Evolutionary conservation across 92 coral and sea anemone species (phyloP), one percentile per base, ranked within the genome.

Genomic region (Porites lobata): DNA sequence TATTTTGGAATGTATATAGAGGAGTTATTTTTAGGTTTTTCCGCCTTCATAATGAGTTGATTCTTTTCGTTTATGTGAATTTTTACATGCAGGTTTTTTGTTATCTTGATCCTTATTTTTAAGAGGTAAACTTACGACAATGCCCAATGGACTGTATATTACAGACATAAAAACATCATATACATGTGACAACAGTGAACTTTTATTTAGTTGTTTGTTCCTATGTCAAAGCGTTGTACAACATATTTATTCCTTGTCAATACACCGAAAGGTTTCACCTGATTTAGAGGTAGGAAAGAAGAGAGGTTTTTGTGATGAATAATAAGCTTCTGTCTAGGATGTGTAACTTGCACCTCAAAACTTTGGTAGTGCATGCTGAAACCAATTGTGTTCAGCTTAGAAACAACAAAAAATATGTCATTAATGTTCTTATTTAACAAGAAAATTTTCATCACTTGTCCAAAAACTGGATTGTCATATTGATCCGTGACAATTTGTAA

Each of bases 341-440:
- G 61, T n/a, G n/a, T 73, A 24, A 38, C 52, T 6, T 50, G 1
- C 43, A 74, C 64, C 63, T 74, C 78, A 74, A 74, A 74, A 74
- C 78, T 54, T 71, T 93, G 96, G 52, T 53, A 93, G 66, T 93
- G 96, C 21, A 78, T 93, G 79, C 78, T 82, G 54, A 92, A 90
- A 20, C 83, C 62, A 18, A 86, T 69, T 4, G 94, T 90, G 64
- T 86, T 91, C 75, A 72, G 82, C 64, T 65, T 77, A 72, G 78
- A 38, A 8, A 93, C 92, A 38, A 90, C 71, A 83, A 93, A 92
- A 64, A 89, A 52, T 19, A 87, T 65, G 50, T 93, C 79, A n/a
- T 43, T 69, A 76, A 93, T 70, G 76, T 93, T 82, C 57, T 81
- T 76, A 58, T 93, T 24, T 5, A 93, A 75, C 20, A 76, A 65